A percentile compares a stretch with the other conserved stretches of the same genome.
These are phyloP conservation scores for Seira musarum DNA, from an alignment of 2,888 invertebrate genomes.

Conservation along the genomic window DNA sequence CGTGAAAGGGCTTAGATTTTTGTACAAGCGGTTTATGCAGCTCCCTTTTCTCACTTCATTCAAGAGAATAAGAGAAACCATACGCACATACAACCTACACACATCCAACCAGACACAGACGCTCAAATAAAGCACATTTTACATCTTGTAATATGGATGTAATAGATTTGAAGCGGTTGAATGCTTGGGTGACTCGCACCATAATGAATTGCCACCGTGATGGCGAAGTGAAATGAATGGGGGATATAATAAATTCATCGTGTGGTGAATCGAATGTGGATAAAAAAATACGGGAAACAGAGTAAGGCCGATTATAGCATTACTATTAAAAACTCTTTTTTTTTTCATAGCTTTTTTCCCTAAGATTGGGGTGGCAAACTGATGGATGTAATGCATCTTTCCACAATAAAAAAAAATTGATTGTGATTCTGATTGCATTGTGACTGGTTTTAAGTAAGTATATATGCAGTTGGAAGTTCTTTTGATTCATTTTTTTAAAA, in stretches of 20 bases:
- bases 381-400: not conserved
- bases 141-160: constrained; percentile 42
- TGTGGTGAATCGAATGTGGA: too few relatives aligned
- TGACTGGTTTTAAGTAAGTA: constrained; percentile 19
- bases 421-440: not conserved
- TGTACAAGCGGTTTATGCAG: constrained; percentile 20
- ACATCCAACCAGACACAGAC: too few relatives aligned
- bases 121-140: constrained; percentile 41
- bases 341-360: too few relatives aligned
- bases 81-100: too few relatives aligned
- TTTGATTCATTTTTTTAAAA: too few relatives aligned
- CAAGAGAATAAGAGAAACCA: constrained; percentile 41
- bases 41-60: constrained; percentile 42
- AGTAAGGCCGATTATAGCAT: constrained; percentile 8
- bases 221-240: not conserved
- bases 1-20: constrained; percentile 35
- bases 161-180: constrained; percentile 40
- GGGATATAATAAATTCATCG: too few relatives aligned
- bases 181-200: constrained; percentile 27
- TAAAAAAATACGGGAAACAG: too few relatives aligned
- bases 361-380: too few relatives aligned
- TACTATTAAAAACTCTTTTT: too few relatives aligned
- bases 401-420: not conserved
- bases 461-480: constrained; percentile 28
- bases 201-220: constrained; percentile 12